phyloP scores from a whole-genome alignment of 2,797 vertebrate genomes.

The Silurus aristotelis region DNA sequence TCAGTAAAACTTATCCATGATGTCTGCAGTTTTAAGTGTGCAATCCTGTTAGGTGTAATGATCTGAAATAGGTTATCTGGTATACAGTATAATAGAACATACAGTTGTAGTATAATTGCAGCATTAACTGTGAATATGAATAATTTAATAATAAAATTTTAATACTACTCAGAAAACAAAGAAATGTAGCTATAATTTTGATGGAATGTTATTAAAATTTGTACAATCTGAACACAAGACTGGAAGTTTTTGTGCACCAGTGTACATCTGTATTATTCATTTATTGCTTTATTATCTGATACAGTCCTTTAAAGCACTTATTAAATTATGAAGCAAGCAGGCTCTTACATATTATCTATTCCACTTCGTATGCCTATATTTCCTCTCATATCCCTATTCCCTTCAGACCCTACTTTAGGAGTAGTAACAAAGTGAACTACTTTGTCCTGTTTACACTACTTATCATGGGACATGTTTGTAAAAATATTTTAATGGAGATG shows the following conservation, averaged over 20 bases:
- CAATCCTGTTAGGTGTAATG: neutral
- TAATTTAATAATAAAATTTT: no score
- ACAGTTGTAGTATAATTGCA: neutral
- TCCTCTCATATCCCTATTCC: neutral
- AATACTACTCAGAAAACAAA: no score
- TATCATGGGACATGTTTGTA: neutral
- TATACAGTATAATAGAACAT: neutral
- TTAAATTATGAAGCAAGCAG: neutral
- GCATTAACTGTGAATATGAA: neutral
- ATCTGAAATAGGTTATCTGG: neutral
- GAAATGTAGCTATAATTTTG: no score
- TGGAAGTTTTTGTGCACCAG: no score
- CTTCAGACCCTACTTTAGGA: neutral
- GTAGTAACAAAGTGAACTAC: neutral
- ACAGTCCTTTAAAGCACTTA: no score
- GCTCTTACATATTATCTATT: neutral
- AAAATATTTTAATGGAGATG: neutral
- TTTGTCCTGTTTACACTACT: neutral
- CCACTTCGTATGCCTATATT: neutral
- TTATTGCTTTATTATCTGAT: no score
- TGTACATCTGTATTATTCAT: neutral
- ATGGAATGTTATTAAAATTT: no score
- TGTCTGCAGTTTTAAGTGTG: neutral
- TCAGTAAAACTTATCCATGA: slow-evolving; percentile 16
- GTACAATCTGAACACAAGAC: no score